Percentiles rank a stretch among this genome's conserved stretches.
These are phyloP conservation scores for Zelostemma sp. DNA, from an alignment of 1,140 invertebrate genomes.

Conservation along the genomic window DNA sequence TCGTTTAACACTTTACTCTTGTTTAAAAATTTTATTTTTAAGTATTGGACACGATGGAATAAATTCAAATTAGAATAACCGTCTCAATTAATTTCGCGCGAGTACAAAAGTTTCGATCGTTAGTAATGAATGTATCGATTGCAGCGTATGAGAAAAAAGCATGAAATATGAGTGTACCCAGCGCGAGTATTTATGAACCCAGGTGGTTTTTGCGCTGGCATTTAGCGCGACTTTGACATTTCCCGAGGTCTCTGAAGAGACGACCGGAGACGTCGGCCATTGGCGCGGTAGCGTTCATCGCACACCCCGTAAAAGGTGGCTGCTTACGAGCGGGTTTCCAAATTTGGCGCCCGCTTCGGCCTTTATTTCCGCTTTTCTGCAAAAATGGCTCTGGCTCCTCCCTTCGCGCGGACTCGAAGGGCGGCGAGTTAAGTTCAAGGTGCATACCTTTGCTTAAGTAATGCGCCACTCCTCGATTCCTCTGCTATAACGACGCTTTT, in stretches of 20 bases:
- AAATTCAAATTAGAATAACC: too few species aligned
- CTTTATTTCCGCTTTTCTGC: slow-evolving; percentile 46
- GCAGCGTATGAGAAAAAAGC: too few species aligned
- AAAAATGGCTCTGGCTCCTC: slow-evolving; percentile 44
- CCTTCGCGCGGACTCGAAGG: slow-evolving; percentile 30
- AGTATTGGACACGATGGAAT: too few species aligned
- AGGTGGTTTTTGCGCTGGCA: slow-evolving; percentile 29
- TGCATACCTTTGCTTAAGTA: slow-evolving; percentile 45
- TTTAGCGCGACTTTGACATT: slow-evolving; percentile 49
- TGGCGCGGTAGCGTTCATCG: slow-evolving; percentile 36
- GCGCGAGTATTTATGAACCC: background rate
- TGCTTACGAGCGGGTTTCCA: slow-evolving; percentile 39
- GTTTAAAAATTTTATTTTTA: too few species aligned
- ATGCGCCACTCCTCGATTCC: slow-evolving; percentile 7
- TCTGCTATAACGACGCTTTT: slow-evolving; percentile 3
- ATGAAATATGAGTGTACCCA: too few species aligned
- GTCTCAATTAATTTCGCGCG: too few species aligned
- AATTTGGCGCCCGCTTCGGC: slow-evolving; percentile 34
- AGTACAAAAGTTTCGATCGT: too few species aligned
- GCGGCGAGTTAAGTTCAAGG: slow-evolving; percentile 48
- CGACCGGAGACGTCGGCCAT: slow-evolving; percentile 40
- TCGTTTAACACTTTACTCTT: too few species aligned
- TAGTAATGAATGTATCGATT: too few species aligned
- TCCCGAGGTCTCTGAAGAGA: slow-evolving; percentile 43
- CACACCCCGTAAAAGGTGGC: slow-evolving; percentile 35